phyloP scores from a whole-genome alignment of 2,113 vertebrate species.

The Myotis davidii region DNA sequence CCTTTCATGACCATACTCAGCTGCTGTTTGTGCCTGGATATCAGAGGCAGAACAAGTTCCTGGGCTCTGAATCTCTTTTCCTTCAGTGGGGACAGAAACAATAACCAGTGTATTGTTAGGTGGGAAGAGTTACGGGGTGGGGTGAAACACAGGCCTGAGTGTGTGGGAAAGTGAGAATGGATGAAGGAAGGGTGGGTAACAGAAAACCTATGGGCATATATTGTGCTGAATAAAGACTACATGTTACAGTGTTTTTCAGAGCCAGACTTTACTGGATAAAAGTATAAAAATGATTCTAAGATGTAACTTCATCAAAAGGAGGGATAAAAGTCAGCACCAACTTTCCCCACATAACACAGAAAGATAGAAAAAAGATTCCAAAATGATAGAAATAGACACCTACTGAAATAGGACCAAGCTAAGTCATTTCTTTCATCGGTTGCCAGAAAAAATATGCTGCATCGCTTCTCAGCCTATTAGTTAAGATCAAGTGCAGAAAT shows the following conservation, averaged over 20 bases:
- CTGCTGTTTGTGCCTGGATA: neutral
- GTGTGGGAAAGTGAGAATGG: neutral
- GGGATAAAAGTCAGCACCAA: neutral
- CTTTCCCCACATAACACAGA: neutral
- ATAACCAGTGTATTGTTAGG: neutral
- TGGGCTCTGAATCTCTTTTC: neutral
- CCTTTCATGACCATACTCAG: neutral
- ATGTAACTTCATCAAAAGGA: neutral
- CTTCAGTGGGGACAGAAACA: neutral
- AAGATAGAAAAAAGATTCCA: neutral
- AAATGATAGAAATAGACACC: neutral
- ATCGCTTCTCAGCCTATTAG: neutral
- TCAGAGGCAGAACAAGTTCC: rapidly evolving
- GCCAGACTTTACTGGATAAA: neutral
- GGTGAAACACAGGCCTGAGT: neutral
- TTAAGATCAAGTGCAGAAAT: neutral
- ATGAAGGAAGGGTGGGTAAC: neutral
- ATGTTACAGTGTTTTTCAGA: neutral
- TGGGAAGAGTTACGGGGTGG: neutral
- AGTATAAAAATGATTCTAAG: neutral
- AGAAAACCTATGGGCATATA: neutral
- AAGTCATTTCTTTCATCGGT: neutral
- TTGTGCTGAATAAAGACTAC: neutral
- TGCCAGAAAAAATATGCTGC: neutral
- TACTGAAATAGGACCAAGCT: neutral